Percentiles rank a stretch among this genome's conserved stretches.
These are phyloP conservation scores for Drosophila maculinotata DNA, from an alignment of 2,888 invertebrate genomes.

Conservation along the genomic window DNA sequence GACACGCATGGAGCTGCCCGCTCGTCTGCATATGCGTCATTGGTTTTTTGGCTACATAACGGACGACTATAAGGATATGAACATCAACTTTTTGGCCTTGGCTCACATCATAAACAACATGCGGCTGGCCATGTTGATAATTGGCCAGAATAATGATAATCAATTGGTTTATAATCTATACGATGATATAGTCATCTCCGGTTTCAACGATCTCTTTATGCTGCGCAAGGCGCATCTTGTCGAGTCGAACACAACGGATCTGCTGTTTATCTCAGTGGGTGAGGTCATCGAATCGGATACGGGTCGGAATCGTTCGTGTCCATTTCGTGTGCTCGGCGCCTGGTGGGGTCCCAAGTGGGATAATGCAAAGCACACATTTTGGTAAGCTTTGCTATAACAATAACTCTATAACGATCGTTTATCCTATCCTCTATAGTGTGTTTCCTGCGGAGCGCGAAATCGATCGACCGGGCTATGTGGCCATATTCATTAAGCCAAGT, in stretches of 20 bases:
- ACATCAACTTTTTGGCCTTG: conserved; percentile 56
- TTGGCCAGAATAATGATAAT: conserved; percentile 61
- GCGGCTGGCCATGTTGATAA: conserved; percentile 59
- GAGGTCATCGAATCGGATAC: conserved; percentile 40
- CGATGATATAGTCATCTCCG: conserved; percentile 64
- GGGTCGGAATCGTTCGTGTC: conserved; percentile 58
- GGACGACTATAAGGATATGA: conserved; percentile 59
- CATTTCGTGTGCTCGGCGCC: conserved; percentile 49
- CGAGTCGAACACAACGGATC: conserved; percentile 62
- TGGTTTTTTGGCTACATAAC: conserved; percentile 65
- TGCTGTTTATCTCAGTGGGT: conserved; percentile 58
- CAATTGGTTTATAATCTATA: conserved; percentile 63
- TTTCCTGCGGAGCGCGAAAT: conserved; percentile 59
- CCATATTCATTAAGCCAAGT: conserved; percentile 64
- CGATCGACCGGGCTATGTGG: conserved; percentile 53
- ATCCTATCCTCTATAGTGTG: conserved; percentile 38
- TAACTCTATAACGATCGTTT: background rate
- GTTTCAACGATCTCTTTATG: conserved; percentile 65
- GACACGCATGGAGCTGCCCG: conserved; percentile 58
- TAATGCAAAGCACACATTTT: background rate
- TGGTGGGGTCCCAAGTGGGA: conserved; percentile 56
- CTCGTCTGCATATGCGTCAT: conserved; percentile 55
- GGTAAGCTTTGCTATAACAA: conserved; percentile 32
- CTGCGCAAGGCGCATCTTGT: conserved; percentile 61
- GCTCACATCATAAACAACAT: conserved; percentile 56